Conservation (phyloP, 2,888 invertebrate genomes). For the Leucoma salicis region DNA sequence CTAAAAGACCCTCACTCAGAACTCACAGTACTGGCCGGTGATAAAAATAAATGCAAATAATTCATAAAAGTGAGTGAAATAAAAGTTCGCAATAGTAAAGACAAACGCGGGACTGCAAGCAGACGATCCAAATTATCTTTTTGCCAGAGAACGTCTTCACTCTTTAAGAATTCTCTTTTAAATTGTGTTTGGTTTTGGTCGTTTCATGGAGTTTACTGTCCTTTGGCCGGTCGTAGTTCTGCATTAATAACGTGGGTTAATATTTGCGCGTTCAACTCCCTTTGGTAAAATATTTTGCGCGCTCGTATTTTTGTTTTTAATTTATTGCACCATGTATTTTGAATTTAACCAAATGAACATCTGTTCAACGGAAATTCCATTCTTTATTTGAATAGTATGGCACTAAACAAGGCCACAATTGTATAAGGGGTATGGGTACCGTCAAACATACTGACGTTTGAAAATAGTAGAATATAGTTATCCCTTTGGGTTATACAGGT, state of each 20-base stretch:
- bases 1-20: constrained; percentile 50
- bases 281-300: constrained; percentile 30
- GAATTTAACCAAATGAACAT: too few species aligned
- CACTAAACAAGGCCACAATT: not conserved
- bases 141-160: constrained; percentile 66
- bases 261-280: constrained; percentile 39
- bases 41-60: constrained; percentile 77
- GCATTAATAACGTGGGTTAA: constrained; percentile 66
- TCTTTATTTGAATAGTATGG: constrained; percentile 10
- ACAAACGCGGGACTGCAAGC: constrained; percentile 69
- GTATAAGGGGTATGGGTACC: not conserved
- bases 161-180: constrained; percentile 80
- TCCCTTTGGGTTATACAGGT: too few species aligned
- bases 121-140: constrained; percentile 73
- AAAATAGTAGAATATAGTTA: too few species aligned
- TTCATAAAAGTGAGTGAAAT: constrained; percentile 75
- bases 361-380: constrained; percentile 5
- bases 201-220: constrained; percentile 63
- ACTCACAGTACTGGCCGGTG: constrained; percentile 65
- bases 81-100: constrained; percentile 79
- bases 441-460: too few species aligned
- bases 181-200: constrained; percentile 77
- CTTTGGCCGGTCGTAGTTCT: constrained; percentile 64
- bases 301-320: constrained; percentile 30
- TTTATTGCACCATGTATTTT: constrained; percentile 14